A percentile compares a stretch with the other conserved stretches of the same genome.
These are phyloP conservation scores for Stichopus chloronotus DNA, from an alignment of 35 echinoderm and acorn worm species.

Conservation along the genomic window DNA sequence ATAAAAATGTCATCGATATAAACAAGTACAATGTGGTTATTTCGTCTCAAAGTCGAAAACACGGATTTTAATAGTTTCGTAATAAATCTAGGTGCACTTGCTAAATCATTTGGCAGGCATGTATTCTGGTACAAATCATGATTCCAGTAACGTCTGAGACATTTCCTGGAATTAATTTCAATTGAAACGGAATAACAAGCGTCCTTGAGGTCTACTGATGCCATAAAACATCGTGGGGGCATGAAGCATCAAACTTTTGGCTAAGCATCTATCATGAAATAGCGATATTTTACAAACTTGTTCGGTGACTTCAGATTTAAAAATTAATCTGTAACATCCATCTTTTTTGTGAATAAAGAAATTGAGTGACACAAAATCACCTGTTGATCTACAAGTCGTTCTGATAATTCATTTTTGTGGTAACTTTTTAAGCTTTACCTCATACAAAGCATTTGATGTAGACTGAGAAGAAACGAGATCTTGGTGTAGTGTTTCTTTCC, in stretches of 20 bases:
- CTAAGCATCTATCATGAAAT: constrained; percentile 11
- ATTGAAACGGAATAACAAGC: not conserved
- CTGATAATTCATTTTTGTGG: constrained; percentile 28
- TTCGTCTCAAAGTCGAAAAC: constrained; percentile 34
- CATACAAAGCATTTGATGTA: constrained; percentile 23
- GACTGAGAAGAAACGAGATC: not conserved
- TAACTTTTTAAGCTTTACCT: constrained; percentile 33
- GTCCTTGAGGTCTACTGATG: no score
- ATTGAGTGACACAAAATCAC: constrained; percentile 39
- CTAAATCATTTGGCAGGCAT: constrained; percentile 38
- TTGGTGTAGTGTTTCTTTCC: constrained; percentile 45
- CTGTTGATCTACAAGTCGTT: constrained; percentile 8
- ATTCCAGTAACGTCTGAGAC: constrained; percentile 23
- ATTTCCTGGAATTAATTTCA: constrained; percentile 23
- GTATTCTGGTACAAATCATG: constrained; percentile 15
- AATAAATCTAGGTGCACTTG: constrained; percentile 37
- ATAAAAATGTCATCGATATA: constrained; percentile 52
- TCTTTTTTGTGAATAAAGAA: constrained; percentile 33
- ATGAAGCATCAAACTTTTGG: not conserved
- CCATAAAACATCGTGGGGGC: no score
- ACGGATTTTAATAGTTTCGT: constrained; percentile 40
- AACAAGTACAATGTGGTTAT: not conserved
- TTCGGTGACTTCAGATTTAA: constrained; percentile 24
- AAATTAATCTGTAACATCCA: constrained; percentile 40
- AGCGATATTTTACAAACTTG: no score